A percentile compares a stretch with the other conserved stretches of the same genome.
Evolutionary conservation across 2,797 vertebrate genomes (phyloP).

Genomic region (Champsocephalus esox): DNA sequence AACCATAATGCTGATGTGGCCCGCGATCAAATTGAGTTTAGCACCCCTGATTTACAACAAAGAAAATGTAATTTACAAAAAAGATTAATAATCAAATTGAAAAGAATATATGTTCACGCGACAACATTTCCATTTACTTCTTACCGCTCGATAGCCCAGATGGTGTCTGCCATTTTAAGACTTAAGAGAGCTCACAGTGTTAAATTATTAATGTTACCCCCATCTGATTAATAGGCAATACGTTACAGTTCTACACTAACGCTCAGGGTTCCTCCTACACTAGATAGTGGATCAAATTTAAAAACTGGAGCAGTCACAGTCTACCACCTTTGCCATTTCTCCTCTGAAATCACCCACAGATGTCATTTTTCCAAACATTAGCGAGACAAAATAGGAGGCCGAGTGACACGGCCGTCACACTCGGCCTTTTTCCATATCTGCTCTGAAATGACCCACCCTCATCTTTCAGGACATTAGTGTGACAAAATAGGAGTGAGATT

Average conservation of each 20-base stretch:
- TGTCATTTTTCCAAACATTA: constrained; percentile 64
- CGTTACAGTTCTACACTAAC: constrained; percentile 17
- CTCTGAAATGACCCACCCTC: constrained; percentile 72
- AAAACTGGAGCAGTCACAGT: constrained; percentile 51
- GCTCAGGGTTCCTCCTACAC: constrained; percentile 4
- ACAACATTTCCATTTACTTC: constrained; percentile 3
- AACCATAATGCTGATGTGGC: no score
- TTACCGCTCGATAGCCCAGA: constrained; percentile 32
- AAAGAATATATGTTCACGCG: background rate
- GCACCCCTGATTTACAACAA: no score
- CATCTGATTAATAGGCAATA: constrained; percentile 36
- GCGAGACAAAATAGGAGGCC: constrained; percentile 65
- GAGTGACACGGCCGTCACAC: constrained; percentile 62
- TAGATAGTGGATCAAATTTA: constrained; percentile 25
- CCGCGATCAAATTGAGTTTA: no score
- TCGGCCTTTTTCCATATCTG: constrained; percentile 68
- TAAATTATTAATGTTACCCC: constrained; percentile 39
- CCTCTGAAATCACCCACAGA: constrained; percentile 64
- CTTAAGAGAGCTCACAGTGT: constrained; percentile 25
- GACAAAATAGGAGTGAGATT: constrained; percentile 77
- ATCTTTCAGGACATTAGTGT: constrained; percentile 78
- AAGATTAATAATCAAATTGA: background rate
- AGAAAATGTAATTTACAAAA: background rate
- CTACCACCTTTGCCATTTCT: constrained; percentile 57
- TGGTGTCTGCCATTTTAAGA: constrained; percentile 24